Evolutionary conservation across 2,797 vertebrate genomes (phyloP).

Genomic region (Antennarius maculatus): DNA sequence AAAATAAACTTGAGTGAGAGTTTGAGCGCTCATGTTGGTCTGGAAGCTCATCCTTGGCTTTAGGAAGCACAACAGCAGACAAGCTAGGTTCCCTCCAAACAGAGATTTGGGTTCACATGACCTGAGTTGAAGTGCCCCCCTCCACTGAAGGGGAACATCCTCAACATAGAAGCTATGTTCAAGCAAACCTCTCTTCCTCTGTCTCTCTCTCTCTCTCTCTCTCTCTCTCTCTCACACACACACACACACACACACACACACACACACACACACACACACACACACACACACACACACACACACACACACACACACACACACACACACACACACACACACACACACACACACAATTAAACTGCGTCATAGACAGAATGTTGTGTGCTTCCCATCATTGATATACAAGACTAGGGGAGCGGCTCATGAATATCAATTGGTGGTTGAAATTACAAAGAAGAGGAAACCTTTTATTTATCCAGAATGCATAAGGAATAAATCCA

Average conservation of each 20-base stretch:
- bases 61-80: conserved; percentile 74
- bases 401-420: no score
- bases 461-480: no score
- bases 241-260: conserved; percentile 1
- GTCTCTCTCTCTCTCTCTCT: background rate
- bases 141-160: conserved; percentile 44
- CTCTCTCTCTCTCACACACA: background rate
- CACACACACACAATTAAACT: no score
- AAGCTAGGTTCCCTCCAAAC: conserved; percentile 79
- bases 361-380: no score
- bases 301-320: no score
- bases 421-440: no score
- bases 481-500: no score
- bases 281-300: background rate
- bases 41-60: conserved; percentile 59
- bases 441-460: no score
- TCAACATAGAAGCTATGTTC: conserved; percentile 31
- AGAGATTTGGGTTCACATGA: conserved; percentile 77
- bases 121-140: conserved; percentile 62
- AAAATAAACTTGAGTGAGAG: background rate
- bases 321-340: no score
- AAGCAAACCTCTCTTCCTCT: conserved; percentile 9
- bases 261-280: conserved; percentile 5
- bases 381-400: no score
- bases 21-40: conserved; percentile 35